A percentile compares a stretch with the other conserved stretches of the same genome.
Conservation (phyloP, 2,888 invertebrate species). For the Creontiades dilutus region DNA sequence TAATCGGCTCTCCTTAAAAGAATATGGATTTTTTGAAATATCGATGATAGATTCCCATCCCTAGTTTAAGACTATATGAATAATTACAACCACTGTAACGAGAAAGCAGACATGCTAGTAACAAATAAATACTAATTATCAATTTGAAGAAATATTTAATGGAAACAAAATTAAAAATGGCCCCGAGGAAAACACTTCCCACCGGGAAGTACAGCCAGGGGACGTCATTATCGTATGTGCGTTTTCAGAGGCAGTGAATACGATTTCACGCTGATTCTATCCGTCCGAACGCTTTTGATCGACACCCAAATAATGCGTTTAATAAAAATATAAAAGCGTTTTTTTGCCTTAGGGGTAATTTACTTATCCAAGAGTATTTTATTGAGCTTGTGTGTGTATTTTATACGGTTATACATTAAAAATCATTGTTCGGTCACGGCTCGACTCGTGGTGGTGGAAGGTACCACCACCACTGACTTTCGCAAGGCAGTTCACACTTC, state of each 20-base stretch:
- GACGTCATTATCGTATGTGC: background rate
- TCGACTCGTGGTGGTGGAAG: background rate
- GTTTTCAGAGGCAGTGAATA: background rate
- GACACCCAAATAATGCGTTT: conserved; percentile 32
- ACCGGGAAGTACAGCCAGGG: background rate
- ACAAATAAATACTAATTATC: no score
- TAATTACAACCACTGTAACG: no score
- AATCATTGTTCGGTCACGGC: background rate
- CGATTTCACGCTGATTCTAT: conserved; percentile 13
- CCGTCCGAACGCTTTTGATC: conserved; percentile 9
- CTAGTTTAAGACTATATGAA: no score
- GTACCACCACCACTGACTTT: background rate
- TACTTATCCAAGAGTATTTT: background rate
- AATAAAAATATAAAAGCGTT: background rate
- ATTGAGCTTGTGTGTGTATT: background rate
- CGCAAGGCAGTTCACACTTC: conserved; percentile 14
- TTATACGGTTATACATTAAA: background rate
- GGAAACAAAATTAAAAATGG: background rate
- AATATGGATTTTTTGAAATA: no score
- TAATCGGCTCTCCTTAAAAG: no score
- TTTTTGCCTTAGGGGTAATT: background rate
- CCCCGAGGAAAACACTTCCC: background rate
- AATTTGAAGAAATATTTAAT: background rate
- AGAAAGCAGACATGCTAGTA: no score
- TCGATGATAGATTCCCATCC: no score